phyloP scores from a whole-genome alignment of 1,140 invertebrate genomes.

The Pseudomyrmex pallidus region DNA sequence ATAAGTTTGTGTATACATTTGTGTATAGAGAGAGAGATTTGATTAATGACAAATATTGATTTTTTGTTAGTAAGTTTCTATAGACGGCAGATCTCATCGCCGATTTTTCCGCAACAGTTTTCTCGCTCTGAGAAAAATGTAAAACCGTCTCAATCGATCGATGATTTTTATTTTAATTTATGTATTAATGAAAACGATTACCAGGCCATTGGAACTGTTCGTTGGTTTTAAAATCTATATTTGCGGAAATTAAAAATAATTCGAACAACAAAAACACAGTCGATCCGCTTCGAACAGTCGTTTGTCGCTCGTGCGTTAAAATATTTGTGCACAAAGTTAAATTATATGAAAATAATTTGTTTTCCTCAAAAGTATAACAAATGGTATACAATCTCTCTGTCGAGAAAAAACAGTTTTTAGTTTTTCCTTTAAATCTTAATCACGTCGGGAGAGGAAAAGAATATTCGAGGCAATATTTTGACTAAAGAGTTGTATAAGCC shows the following conservation, averaged over 20 bases:
- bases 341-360: conserved; percentile 9
- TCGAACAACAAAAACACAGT: conserved; percentile 1
- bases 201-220: background rate
- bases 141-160: background rate
- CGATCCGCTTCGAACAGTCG: background rate
- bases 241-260: background rate
- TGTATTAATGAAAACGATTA: conserved; percentile 16
- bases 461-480: conserved; percentile 39
- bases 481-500: conserved; percentile 10
- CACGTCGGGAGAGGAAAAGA: conserved; percentile 12
- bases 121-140: background rate
- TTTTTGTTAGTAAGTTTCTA: conserved; percentile 25
- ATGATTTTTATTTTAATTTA: background rate
- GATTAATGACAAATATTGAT: conserved; percentile 34
- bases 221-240: conserved; percentile 1
- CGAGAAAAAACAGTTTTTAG: no score
- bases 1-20: background rate
- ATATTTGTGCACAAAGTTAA: conserved; percentile 4
- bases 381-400: no score
- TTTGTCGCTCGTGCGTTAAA: background rate
- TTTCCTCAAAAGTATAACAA: no score
- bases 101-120: conserved; percentile 1
- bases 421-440: background rate
- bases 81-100: background rate
- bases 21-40: background rate